These are phyloP conservation scores for Argopecten irradians DNA, from an alignment of 1,140 invertebrate genomes.

Conservation along the genomic window DNA sequence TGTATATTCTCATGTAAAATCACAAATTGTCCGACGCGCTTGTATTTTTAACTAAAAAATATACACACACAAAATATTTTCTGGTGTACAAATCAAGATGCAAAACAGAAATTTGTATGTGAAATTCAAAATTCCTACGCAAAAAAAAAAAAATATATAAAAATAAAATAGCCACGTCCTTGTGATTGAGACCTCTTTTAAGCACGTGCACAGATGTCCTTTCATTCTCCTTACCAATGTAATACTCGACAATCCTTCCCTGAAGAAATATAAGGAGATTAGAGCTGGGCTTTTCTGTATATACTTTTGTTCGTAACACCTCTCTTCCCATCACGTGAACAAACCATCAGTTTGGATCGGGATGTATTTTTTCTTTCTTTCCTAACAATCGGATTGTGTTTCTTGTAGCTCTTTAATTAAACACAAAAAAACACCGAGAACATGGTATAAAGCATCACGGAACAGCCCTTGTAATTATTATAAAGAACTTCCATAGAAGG, in stretches of 20 bases:
- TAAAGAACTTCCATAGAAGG: not conserved
- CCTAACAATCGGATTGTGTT: slow-evolving; percentile 22
- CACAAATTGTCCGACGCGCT: no score
- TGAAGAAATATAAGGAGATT: not conserved
- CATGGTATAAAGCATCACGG: not conserved
- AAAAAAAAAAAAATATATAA: no score
- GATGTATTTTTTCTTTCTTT: not conserved
- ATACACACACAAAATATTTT: no score
- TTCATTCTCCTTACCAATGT: not conserved
- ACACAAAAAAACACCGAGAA: not conserved
- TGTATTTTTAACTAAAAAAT: no score
- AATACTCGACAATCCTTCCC: not conserved
- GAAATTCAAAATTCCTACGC: no score
- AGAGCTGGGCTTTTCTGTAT: not conserved
- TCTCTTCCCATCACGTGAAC: not conserved
- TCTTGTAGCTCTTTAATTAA: not conserved
- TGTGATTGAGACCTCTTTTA: no score
- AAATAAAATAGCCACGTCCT: no score
- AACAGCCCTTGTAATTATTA: not conserved
- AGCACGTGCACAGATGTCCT: not conserved
- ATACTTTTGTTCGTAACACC: not conserved
- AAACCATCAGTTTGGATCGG: not conserved
- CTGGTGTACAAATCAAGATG: no score
- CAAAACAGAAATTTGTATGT: no score
- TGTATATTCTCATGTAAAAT: no score